Percentiles rank a stretch among this genome's conserved stretches.
phyloP scores from a whole-genome alignment of 2,888 invertebrate genomes.

The Noctuana brunneofusca region DNA sequence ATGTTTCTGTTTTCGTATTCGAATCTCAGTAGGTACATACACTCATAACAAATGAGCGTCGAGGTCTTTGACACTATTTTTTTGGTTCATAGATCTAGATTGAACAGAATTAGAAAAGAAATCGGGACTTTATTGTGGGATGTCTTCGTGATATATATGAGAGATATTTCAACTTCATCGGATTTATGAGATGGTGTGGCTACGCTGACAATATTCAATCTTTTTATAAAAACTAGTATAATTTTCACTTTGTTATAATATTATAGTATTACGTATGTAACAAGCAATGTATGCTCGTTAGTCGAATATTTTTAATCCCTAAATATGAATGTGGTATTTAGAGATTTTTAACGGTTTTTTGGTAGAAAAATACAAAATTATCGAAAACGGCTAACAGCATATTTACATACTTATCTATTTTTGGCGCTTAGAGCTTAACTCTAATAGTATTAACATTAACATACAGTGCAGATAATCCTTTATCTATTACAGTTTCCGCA shows the following conservation, averaged over 20 bases:
- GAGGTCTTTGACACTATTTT: constrained; percentile 33
- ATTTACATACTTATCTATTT: too few species aligned
- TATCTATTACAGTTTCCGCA: too few species aligned
- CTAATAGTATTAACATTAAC: too few species aligned
- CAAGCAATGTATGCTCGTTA: too few species aligned
- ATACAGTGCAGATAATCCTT: too few species aligned
- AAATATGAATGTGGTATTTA: too few species aligned
- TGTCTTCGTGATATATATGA: constrained; percentile 25
- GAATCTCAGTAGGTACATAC: constrained; percentile 17
- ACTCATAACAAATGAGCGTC: constrained; percentile 25
- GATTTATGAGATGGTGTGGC: constrained; percentile 21
- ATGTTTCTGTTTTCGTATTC: constrained; percentile 18
- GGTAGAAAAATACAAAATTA: too few species aligned
- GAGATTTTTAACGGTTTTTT: background rate
- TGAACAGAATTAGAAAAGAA: constrained; percentile 27
- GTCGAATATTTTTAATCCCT: too few species aligned
- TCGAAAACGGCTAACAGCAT: too few species aligned
- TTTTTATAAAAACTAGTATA: background rate
- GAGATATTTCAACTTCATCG: constrained; percentile 27
- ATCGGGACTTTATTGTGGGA: constrained; percentile 30
- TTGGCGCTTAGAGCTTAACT: too few species aligned
- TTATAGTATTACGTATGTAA: too few species aligned
- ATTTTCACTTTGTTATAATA: background rate
- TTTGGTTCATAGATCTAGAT: constrained; percentile 32
- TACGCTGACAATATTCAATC: constrained; percentile 6